Percentiles rank a stretch among this genome's conserved stretches.
Evolutionary conservation across 2,797 vertebrate species (phyloP).

Genomic region (Pseudotriccus pelzelni): DNA sequence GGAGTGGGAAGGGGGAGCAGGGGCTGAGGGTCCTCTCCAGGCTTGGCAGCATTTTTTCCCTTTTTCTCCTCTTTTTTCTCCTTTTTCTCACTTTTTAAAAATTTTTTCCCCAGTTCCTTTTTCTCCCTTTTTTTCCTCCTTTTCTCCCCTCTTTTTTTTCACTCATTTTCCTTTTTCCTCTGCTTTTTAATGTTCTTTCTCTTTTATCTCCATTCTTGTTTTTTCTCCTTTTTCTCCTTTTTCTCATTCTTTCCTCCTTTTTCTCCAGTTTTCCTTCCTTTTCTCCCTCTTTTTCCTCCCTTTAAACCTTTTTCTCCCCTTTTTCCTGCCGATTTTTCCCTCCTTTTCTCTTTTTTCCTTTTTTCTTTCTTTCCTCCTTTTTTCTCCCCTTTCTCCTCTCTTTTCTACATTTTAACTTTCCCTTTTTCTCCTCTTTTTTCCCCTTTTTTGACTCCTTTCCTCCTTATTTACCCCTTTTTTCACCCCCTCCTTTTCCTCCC

Average conservation of each 20-base stretch:
- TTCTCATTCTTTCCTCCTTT: background rate
- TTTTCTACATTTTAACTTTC: rapidly evolving
- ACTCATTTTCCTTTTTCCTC: background rate
- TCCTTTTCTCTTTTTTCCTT: too few species aligned
- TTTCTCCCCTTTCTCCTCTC: too few species aligned
- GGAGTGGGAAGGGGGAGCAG: background rate
- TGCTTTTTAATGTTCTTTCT: background rate
- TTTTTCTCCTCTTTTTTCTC: background rate
- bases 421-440: too few species aligned
- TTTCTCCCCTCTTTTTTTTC: background rate
- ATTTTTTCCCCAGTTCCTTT: background rate
- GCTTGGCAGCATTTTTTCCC: background rate
- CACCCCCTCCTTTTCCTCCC: too few species aligned
- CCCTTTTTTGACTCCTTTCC: background rate
- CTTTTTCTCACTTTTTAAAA: background rate
- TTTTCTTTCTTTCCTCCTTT: background rate
- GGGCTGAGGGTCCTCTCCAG: background rate
- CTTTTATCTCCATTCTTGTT: background rate
- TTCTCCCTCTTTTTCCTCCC: background rate
- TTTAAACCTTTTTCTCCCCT: too few species aligned
- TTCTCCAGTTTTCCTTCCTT: background rate
- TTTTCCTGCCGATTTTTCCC: background rate
- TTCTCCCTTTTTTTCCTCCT: background rate
- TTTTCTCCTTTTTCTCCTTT: background rate
- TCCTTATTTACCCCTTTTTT: too few species aligned